phyloP scores from a whole-genome alignment of 2,888 invertebrate genomes.

The Dermolepida albohirtum region DNA sequence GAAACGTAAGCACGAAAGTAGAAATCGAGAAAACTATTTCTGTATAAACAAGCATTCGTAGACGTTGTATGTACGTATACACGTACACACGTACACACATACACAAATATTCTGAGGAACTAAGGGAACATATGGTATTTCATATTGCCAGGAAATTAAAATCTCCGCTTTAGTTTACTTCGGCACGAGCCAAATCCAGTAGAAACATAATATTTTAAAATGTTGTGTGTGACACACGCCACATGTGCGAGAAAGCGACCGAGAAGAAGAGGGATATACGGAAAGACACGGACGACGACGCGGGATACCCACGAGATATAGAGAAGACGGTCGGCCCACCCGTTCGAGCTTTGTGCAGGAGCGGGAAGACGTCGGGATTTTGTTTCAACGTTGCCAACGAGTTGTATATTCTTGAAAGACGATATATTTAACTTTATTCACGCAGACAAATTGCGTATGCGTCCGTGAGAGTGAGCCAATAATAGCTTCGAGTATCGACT shows the following conservation, averaged over 20 bases:
- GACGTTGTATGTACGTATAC: too few relatives aligned
- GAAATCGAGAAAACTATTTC: too few relatives aligned
- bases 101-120: background rate
- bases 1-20: too few relatives aligned
- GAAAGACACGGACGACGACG: constrained; percentile 1
- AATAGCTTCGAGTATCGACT: too few relatives aligned
- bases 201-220: constrained; percentile 61
- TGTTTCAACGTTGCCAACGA: constrained; percentile 9
- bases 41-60: too few relatives aligned
- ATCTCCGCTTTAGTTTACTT: constrained; percentile 58
- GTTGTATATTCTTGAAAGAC: constrained; percentile 32
- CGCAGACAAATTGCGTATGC: constrained; percentile 12
- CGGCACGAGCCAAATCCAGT: constrained; percentile 60
- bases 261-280: constrained; percentile 15
- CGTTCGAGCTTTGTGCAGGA: too few relatives aligned
- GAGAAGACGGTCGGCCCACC: too few relatives aligned
- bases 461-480: too few relatives aligned
- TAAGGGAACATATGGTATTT: constrained; percentile 11
- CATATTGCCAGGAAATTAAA: constrained; percentile 51
- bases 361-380: too few relatives aligned
- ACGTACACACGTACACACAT: too few relatives aligned
- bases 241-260: constrained; percentile 45
- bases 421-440: constrained; percentile 33
- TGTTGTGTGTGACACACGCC: constrained; percentile 51
- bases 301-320: too few relatives aligned